Percentiles rank a stretch among this genome's conserved stretches.
Evolutionary conservation across 2,113 vertebrate genomes (phyloP).

Genomic region (Hemibagrus wyckioides): DNA sequence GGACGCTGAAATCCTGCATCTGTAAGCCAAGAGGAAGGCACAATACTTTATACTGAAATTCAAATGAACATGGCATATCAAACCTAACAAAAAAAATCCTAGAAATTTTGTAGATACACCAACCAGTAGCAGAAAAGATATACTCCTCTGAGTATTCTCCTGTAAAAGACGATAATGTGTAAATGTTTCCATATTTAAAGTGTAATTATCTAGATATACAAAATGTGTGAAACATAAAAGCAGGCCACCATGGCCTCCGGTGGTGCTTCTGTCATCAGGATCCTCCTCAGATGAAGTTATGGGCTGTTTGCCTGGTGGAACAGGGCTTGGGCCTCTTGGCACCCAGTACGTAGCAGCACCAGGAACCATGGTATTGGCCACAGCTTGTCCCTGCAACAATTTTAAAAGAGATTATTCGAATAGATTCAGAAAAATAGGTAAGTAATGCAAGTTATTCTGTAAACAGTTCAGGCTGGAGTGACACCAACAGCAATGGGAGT

Average conservation of each 20-base stretch:
- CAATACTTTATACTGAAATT: not conserved
- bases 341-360: conserved; percentile 73
- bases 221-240: not conserved
- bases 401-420: not conserved
- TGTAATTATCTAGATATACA: not conserved
- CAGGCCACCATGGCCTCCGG: conserved; percentile 67
- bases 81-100: too few relatives aligned
- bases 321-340: conserved; percentile 63
- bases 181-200: not conserved
- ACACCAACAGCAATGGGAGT: conserved; percentile 73
- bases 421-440: not conserved
- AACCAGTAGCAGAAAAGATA: conserved; percentile 80
- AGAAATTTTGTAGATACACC: conserved; percentile 51
- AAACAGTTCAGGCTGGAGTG: not conserved
- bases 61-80: not conserved
- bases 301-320: conserved; percentile 67
- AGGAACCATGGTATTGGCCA: conserved; percentile 65
- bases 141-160: conserved; percentile 84
- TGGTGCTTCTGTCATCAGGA: conserved; percentile 68
- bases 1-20: conserved; percentile 74
- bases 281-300: conserved; percentile 77
- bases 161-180: conserved; percentile 54
- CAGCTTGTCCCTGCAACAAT: conserved; percentile 68
- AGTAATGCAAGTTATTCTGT: not conserved
- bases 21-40: conserved; percentile 25